Base-by-base conservation (phyloP, 2,113 vertebrate genomes). In the Smithornis capensis region DNA sequence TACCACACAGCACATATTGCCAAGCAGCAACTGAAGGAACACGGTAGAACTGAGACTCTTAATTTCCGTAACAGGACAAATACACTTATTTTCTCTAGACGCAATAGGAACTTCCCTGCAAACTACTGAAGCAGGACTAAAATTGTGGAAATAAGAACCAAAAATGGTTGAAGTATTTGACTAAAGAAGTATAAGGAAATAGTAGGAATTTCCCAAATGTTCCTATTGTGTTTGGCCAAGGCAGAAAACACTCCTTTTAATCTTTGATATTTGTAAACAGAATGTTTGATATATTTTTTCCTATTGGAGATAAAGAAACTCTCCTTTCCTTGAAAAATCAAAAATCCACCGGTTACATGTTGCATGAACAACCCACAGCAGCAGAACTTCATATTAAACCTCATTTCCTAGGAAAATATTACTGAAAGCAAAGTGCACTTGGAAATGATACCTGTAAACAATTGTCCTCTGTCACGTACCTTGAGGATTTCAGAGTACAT, bases 91-190 rank as follows among this genome's bases (percentile, higher is more conserved):
- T 44, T 45, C 31, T 57, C n/a, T 62, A n/a, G 19, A 52, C 42
- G 29, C 33, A 62, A 2, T 21, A 50, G 45, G 18, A 79, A 45
- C 14, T 45, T 78, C 59, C 23, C n/a, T 31, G 38, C 38, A 83
- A 63, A 14, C 74, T 91, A 80, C 44, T 87, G 87, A 96, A 96
- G 79, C 62, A 80, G 62, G 87, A 94, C 50, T 71, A 93, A 92
- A 91, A 89, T 2, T 78, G 65, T 6, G 35, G 69, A 83, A 92
- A 76, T 3, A 0, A 40, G 27, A 91, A 71, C 59, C 76, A 96
- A 96, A 91, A 94, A 53, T 5, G 88, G 29, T 71, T 92, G 56
- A 94, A 79, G 60, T 47, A 56, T 85, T 95, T 96, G 77, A 75
- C 65, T 83, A 77, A 85, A 94, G 44, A 74, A 67, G 27, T 33